Percentiles rank a stretch among this genome's conserved stretches.
These are phyloP conservation scores for Lerema accius DNA, from an alignment of 1,140 invertebrate genomes.

Conservation along the genomic window DNA sequence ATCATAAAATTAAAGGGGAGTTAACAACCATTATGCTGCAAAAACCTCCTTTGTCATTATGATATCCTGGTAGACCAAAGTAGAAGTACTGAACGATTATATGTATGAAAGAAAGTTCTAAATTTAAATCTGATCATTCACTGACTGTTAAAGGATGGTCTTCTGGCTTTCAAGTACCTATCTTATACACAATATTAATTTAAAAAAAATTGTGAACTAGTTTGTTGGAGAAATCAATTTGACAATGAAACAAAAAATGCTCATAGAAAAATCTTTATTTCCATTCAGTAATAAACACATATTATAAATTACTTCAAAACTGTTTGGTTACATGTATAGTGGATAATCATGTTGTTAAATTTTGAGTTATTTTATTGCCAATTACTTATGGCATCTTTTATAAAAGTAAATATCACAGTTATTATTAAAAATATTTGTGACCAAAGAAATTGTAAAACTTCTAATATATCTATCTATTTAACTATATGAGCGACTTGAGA, in stretches of 20 bases:
- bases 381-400: conserved; percentile 63
- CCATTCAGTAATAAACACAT: conserved; percentile 49
- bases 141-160: too few species aligned
- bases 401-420: conserved; percentile 82
- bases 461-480: conserved; percentile 53
- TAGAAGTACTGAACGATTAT: too few species aligned
- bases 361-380: conserved; percentile 75
- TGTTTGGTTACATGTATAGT: conserved; percentile 55
- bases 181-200: too few species aligned
- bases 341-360: conserved; percentile 55
- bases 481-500: conserved; percentile 54
- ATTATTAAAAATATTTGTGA: conserved; percentile 78
- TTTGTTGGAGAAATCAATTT: too few species aligned
- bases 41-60: too few species aligned
- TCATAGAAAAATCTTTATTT: conserved; percentile 57
- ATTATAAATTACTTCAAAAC: conserved; percentile 52
- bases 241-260: conserved; percentile 26
- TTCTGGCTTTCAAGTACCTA: too few species aligned
- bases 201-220: too few species aligned
- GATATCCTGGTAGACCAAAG: too few species aligned
- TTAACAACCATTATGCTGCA: too few species aligned
- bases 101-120: too few species aligned
- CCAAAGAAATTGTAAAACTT: conserved; percentile 66
- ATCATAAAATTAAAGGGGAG: too few species aligned
- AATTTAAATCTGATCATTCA: too few species aligned